Percentiles rank a stretch among this genome's conserved stretches.
Conservation (phyloP, 2,113 vertebrate genomes). For the Calyptomena viridis region DNA sequence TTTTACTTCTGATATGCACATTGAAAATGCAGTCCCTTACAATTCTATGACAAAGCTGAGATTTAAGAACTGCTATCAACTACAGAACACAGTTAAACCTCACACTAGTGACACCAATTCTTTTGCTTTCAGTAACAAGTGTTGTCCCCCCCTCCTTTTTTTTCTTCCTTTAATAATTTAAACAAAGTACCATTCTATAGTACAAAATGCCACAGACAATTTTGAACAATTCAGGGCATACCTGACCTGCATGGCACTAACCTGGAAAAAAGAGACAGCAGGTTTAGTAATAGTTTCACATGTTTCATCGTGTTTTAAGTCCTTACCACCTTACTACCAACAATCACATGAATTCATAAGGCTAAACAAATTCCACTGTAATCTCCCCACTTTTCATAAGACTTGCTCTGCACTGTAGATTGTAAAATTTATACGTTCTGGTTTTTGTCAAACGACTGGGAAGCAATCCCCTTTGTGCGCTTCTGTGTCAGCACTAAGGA, state of each 20-base stretch:
- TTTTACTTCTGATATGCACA: background rate
- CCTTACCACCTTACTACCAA: background rate
- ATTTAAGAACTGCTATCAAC: background rate
- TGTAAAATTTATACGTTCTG: background rate
- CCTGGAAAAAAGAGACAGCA: fast-evolving
- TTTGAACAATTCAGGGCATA: background rate
- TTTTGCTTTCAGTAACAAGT: background rate
- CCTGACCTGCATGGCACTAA: background rate
- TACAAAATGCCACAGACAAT: background rate
- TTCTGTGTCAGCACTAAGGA: background rate
- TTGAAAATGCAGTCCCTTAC: background rate
- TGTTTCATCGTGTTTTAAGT: background rate
- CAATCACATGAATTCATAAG: background rate
- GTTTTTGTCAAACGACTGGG: background rate
- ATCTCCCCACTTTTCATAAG: background rate
- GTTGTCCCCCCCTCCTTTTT: fast-evolving
- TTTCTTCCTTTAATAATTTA: background rate
- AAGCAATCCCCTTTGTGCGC: background rate
- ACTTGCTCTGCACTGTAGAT: background rate
- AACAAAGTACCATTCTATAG: background rate
- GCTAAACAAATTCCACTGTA: background rate
- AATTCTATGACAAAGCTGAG: fast-evolving
- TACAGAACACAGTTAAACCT: background rate
- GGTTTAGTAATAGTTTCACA: background rate
- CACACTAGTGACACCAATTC: background rate